phyloP scores from a whole-genome alignment of 2,888 invertebrate genomes.

The Monochamus alternatus region DNA sequence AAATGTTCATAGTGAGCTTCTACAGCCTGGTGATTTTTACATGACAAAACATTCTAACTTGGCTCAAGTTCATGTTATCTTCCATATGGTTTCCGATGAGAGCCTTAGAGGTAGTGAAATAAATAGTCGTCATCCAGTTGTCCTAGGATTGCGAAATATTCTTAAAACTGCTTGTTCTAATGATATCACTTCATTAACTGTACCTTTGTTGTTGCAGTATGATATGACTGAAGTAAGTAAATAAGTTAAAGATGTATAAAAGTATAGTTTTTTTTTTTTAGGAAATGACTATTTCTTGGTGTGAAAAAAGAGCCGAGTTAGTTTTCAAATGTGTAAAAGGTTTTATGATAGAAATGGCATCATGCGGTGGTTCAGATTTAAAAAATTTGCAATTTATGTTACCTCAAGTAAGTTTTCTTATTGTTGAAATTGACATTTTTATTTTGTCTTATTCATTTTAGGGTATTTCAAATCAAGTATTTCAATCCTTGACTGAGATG shows the following conservation, averaged over 20 bases:
- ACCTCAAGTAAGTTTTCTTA: constrained; percentile 77
- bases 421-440: constrained; percentile 16
- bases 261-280: constrained; percentile 60
- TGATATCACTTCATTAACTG: constrained; percentile 93
- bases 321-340: constrained; percentile 99
- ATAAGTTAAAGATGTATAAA: constrained; percentile 9
- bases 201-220: constrained; percentile 93
- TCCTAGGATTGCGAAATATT: constrained; percentile 94
- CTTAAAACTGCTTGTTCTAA: constrained; percentile 95
- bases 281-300: constrained; percentile 98
- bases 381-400: constrained; percentile 91
- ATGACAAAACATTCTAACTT: constrained; percentile 94
- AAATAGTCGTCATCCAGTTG: constrained; percentile 95
- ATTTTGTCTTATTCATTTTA: constrained; percentile 65
- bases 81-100: constrained; percentile 95
- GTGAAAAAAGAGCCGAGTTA: constrained; percentile 94
- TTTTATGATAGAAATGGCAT: constrained; percentile 98
- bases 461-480: constrained; percentile 88
- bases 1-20: constrained; percentile 72
- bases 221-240: constrained; percentile 90
- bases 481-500: constrained; percentile 87
- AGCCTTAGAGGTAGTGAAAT: constrained; percentile 82
- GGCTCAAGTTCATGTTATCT: constrained; percentile 94
- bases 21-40: constrained; percentile 89
- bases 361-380: constrained; percentile 92